These are phyloP conservation scores for Ivindomyrus marchei DNA, from an alignment of 2,113 vertebrate genomes.

Conservation along the genomic window DNA sequence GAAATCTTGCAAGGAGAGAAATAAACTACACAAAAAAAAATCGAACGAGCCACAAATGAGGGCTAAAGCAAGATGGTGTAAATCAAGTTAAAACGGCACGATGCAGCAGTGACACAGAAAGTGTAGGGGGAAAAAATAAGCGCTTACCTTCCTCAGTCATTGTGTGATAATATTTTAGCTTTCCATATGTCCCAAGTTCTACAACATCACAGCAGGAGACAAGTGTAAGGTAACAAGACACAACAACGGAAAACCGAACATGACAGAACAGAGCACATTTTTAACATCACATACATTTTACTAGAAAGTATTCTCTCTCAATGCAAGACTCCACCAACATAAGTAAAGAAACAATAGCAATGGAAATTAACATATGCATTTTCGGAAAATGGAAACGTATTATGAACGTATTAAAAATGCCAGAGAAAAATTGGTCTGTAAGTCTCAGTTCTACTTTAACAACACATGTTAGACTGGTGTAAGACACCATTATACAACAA, in stretches of 20 bases:
- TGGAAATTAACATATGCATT: background rate
- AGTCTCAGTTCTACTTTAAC: background rate
- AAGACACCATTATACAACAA: background rate
- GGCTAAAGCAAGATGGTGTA: background rate
- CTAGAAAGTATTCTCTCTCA: constrained; percentile 30
- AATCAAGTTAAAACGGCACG: constrained; percentile 39
- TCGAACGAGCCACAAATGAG: background rate
- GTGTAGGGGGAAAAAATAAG: constrained; percentile 77
- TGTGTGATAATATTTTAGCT: constrained; percentile 99
- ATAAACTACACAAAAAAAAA: constrained; percentile 37
- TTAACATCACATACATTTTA: constrained; percentile 43
- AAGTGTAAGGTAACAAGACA: constrained; percentile 85
- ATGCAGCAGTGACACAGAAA: constrained; percentile 58
- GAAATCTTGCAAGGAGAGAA: constrained; percentile 63
- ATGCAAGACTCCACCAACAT: constrained; percentile 40
- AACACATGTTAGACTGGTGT: background rate
- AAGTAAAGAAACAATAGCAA: constrained; percentile 40
- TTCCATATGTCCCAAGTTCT: constrained; percentile 99
- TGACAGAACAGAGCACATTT: constrained; percentile 42
- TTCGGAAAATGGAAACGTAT: background rate
- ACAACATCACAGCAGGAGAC: constrained; percentile 96
- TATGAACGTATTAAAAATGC: background rate
- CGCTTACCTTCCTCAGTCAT: constrained; percentile 99
- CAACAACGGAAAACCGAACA: constrained; percentile 65
- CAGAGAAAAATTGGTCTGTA: background rate